Percentiles rank a stretch among this genome's conserved stretches.
phyloP scores from a whole-genome alignment of 1,140 invertebrate genomes.

The Drosophila littoralis region DNA sequence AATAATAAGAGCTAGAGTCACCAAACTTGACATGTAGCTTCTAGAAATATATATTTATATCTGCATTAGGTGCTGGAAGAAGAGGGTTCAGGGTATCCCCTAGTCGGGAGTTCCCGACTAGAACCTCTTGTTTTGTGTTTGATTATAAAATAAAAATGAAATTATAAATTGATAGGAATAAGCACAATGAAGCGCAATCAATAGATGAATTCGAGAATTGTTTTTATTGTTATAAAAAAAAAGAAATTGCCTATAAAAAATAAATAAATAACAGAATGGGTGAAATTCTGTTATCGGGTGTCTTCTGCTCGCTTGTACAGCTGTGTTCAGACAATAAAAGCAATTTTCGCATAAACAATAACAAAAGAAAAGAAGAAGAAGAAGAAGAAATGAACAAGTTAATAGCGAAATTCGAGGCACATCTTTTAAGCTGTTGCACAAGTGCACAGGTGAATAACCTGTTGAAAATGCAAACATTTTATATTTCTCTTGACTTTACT shows the following conservation, averaged over 20 bases:
- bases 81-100: too few relatives aligned
- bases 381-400: conserved; percentile 2
- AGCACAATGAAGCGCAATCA: conserved; percentile 22
- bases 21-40: too few relatives aligned
- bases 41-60: too few relatives aligned
- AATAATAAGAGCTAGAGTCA: too few relatives aligned
- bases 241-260: conserved; percentile 13
- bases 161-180: conserved; percentile 26
- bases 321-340: neutral
- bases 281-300: neutral
- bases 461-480: conserved; percentile 17
- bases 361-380: neutral
- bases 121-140: too few relatives aligned
- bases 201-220: neutral
- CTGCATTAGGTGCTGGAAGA: too few relatives aligned
- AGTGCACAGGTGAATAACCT: conserved; percentile 44
- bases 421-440: conserved; percentile 1
- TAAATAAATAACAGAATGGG: conserved; percentile 2
- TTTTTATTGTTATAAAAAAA: conserved; percentile 8
- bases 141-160: neutral
- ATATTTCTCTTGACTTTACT: neutral
- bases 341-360: conserved; percentile 2
- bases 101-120: too few relatives aligned
- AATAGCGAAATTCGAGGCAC: neutral
- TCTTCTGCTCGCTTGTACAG: neutral